Evolutionary conservation across 1,140 invertebrate genomes (phyloP).

Genomic region (Ceratina japonica): DNA sequence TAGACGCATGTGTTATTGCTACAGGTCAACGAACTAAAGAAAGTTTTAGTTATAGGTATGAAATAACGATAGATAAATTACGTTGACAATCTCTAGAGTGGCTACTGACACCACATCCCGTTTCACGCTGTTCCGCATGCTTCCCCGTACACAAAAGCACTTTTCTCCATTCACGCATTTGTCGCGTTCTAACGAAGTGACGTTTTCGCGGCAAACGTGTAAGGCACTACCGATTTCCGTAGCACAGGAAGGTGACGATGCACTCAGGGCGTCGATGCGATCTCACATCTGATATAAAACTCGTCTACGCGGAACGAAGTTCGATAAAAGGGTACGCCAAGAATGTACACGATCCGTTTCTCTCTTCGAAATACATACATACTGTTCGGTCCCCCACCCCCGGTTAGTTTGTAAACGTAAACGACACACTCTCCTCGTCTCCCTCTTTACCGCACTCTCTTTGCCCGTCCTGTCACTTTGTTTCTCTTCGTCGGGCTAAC

Average conservation of each 20-base stretch:
- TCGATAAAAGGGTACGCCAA: conserved; percentile 43
- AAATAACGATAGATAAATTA: conserved; percentile 41
- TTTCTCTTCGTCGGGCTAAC: conserved; percentile 28
- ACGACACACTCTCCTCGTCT: conserved; percentile 49
- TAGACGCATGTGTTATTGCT: conserved; percentile 6
- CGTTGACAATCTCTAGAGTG: conserved; percentile 30
- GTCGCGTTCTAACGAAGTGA: conserved; percentile 15
- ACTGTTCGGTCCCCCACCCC: conserved; percentile 35
- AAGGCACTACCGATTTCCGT: neutral
- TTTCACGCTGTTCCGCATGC: conserved; percentile 35
- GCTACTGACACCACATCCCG: conserved; percentile 22
- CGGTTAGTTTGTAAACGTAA: conserved; percentile 44
- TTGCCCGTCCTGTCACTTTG: conserved; percentile 19
- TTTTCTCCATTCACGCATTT: conserved; percentile 45
- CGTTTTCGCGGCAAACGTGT: conserved; percentile 28
- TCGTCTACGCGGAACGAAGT: conserved; percentile 10
- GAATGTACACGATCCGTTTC: conserved; percentile 51
- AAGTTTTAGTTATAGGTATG: conserved; percentile 35
- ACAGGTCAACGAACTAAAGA: conserved; percentile 45
- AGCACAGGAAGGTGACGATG: conserved; percentile 9
- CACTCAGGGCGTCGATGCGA: conserved; percentile 7
- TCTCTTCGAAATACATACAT: conserved; percentile 46
- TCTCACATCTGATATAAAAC: conserved; percentile 39
- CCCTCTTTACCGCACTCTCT: conserved; percentile 23
- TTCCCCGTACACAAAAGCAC: conserved; percentile 46